Evolutionary conservation across 1,140 invertebrate species (phyloP).

Genomic region (Idris sp.): DNA sequence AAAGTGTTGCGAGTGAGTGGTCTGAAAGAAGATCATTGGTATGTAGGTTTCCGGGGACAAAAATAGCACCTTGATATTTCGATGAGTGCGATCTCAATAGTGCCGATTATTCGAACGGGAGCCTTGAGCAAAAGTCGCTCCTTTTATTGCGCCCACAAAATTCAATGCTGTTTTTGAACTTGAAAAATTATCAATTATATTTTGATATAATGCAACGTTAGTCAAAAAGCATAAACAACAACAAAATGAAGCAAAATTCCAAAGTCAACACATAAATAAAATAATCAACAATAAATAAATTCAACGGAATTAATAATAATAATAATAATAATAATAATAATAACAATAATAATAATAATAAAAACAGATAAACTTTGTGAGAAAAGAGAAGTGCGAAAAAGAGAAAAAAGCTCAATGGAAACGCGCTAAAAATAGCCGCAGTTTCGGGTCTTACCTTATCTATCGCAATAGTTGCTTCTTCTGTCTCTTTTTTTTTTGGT

Average conservation of each 20-base stretch:
- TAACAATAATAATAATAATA: too few relatives aligned
- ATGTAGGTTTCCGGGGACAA: conserved; percentile 74
- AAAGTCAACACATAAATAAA: too few relatives aligned
- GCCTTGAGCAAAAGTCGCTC: conserved; percentile 39
- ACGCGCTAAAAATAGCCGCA: conserved; percentile 33
- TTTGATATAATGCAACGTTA: too few relatives aligned
- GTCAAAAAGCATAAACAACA: too few relatives aligned
- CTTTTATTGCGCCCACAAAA: conserved; percentile 25
- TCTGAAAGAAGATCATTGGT: conserved; percentile 64
- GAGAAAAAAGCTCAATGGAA: conserved; percentile 20
- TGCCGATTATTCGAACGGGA: conserved; percentile 52
- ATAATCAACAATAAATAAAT: too few relatives aligned
- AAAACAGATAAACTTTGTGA: too few relatives aligned
- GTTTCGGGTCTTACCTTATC: conserved; percentile 30
- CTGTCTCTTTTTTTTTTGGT: too few relatives aligned
- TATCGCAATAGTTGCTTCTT: conserved; percentile 14
- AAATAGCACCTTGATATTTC: conserved; percentile 76
- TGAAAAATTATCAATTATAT: too few relatives aligned
- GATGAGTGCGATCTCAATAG: conserved; percentile 64
- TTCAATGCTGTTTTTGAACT: too few relatives aligned
- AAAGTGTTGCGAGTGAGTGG: conserved; percentile 45
- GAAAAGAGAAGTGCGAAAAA: conserved; percentile 3
- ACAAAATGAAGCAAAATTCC: too few relatives aligned
- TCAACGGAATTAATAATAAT: too few relatives aligned
- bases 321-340: too few relatives aligned